Evolutionary conservation across 2,888 invertebrate species (phyloP).

Genomic region (Galerucella nymphaeae): DNA sequence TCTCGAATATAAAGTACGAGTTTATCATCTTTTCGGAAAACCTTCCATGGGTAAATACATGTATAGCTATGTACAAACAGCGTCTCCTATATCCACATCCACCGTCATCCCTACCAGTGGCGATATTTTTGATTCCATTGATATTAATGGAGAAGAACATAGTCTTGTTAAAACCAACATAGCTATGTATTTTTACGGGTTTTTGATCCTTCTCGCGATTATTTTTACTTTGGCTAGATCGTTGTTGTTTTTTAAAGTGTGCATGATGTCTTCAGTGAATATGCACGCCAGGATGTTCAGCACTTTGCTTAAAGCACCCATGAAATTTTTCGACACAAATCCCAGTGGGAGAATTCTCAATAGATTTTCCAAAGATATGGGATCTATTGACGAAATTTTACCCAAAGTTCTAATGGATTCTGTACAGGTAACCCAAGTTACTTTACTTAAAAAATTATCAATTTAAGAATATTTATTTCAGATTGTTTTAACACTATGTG

Average conservation of each 20-base stretch:
- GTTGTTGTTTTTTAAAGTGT: constrained; percentile 76
- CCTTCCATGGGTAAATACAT: neutral
- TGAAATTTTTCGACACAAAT: constrained; percentile 85
- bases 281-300: constrained; percentile 84
- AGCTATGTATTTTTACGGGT: constrained; percentile 67
- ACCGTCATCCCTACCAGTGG: neutral
- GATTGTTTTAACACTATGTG: constrained; percentile 75
- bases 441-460: neutral
- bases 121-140: constrained; percentile 13
- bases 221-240: constrained; percentile 74
- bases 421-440: constrained; percentile 65
- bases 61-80: neutral
- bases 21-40: neutral
- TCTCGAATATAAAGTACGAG: neutral
- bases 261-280: constrained; percentile 79
- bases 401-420: constrained; percentile 75
- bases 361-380: constrained; percentile 86
- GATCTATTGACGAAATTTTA: constrained; percentile 79
- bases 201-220: constrained; percentile 69
- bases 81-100: neutral
- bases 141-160: constrained; percentile 3
- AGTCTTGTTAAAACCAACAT: constrained; percentile 45
- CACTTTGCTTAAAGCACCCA: constrained; percentile 70
- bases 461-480: constrained; percentile 49
- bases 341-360: constrained; percentile 83